These are phyloP conservation scores for Vicugna pacos DNA, from an alignment of 2,113 vertebrate species.

Conservation along the genomic window DNA sequence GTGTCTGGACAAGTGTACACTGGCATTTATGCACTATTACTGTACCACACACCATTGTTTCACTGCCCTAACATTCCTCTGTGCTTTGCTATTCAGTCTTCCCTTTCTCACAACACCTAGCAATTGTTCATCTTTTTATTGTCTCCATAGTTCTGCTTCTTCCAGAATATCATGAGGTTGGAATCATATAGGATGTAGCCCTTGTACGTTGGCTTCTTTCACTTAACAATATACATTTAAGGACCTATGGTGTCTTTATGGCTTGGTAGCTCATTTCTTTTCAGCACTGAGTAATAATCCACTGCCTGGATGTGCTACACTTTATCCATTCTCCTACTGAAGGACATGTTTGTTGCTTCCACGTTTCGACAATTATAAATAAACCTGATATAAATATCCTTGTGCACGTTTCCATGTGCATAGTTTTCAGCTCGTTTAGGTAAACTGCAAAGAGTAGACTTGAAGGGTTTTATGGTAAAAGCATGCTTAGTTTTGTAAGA, in stretches of 20 bases:
- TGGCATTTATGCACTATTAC: neutral
- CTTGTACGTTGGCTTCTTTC: neutral
- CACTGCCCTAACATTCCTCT: neutral
- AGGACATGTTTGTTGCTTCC: neutral
- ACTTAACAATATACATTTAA: neutral
- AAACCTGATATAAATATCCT: neutral
- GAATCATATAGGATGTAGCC: neutral
- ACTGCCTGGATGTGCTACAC: neutral
- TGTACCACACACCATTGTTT: neutral
- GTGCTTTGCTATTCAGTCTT: neutral
- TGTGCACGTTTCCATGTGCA: neutral
- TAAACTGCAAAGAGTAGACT: neutral
- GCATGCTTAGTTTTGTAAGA: neutral
- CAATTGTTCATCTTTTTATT: neutral
- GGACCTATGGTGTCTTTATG: neutral
- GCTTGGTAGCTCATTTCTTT: neutral
- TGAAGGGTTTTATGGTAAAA: neutral
- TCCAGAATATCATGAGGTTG: neutral
- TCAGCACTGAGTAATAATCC: neutral
- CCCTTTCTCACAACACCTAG: neutral
- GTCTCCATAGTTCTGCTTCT: neutral
- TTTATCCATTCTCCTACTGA: neutral
- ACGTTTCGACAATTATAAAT: neutral
- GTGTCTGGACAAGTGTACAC: neutral
- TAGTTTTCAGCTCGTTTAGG: neutral